phyloP scores from a whole-genome alignment of 2,797 vertebrate species.

The Falco cherrug region DNA sequence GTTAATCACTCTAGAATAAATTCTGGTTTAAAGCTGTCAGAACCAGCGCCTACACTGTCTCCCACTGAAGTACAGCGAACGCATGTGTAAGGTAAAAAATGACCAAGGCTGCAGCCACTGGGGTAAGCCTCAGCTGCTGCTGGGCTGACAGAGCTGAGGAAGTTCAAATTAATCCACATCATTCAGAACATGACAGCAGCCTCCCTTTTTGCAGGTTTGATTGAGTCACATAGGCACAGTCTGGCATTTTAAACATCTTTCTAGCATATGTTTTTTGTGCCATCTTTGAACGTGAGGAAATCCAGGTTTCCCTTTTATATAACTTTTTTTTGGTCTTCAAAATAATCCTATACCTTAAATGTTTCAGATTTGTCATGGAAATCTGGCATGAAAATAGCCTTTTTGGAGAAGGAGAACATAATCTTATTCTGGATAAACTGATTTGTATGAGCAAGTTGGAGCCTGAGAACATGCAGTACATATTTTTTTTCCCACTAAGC shows the following conservation, averaged over 20 bases:
- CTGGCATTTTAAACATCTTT: not conserved
- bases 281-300: not conserved
- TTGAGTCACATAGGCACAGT: not conserved
- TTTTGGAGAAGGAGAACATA: slow-evolving; percentile 1
- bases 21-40: not conserved
- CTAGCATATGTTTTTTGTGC: not conserved
- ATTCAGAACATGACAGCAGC: not conserved
- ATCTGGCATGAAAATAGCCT: slow-evolving; percentile 18
- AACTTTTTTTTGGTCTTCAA: not conserved
- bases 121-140: not conserved
- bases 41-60: not conserved
- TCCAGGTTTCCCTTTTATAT: not conserved
- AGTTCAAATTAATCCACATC: not conserved
- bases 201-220: not conserved
- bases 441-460: not conserved
- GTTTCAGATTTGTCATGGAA: slow-evolving; percentile 3
- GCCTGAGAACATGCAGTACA: not conserved
- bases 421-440: slow-evolving; percentile 11
- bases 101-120: not conserved
- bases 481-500: not conserved
- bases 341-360: slow-evolving; percentile 6
- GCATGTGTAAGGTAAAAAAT: not conserved
- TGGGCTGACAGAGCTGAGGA: not conserved
- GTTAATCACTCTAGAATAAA: not conserved
- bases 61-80: not conserved